Base-by-base conservation (phyloP, 2,797 vertebrate genomes). In the Dallia pectoralis region DNA sequence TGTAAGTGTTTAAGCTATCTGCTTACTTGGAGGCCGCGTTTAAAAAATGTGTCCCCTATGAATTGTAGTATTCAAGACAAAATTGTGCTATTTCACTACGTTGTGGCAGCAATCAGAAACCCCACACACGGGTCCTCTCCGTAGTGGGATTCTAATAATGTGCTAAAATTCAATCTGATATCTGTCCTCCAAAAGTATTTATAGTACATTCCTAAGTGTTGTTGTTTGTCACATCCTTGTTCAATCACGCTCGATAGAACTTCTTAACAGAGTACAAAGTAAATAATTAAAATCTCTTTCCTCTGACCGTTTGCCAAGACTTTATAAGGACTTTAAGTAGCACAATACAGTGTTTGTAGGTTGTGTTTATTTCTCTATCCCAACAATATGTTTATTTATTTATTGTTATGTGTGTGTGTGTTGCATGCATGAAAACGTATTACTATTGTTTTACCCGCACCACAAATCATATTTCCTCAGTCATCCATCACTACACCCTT, bases 381-480 rank as follows among this genome's bases (percentile, higher is more conserved):
- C n/a, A n/a, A n/a, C n/a, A n/a, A n/a, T n/a, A n/a, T n/a, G n/a
- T n/a, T 36, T 36, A 6, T 36, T 36, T 36, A 36, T 3, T 36
- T 36, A 6, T 36, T 3, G 3, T 12, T 62, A 27, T 62, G 25
- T 62, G 27, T 15, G 49, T 53, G 48, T 15, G 15, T 53, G 49
- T 15, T 53, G 49, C 19, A 29, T 62, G 59, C 27, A 63, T n/a
- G 27, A 1, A 6, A 16, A 16, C 15, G 18, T 8, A 64, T 25
- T 64, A 15, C 29, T 18, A 64, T 64, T 61, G 36, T 16, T 18
- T 30, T 29, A 19, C 22, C 16, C 9, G 66, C n/a, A 61, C 16
- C 48, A n/a, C 70, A 56, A 70, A 70, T 70, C 66, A 67, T 78
- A 69, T 75, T 70, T 59, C 61, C 61, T 12, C 32, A 70, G 18